Evolutionary conservation across 1,140 invertebrate species (phyloP).

Genomic region (Dendrolimus kikuchii): DNA sequence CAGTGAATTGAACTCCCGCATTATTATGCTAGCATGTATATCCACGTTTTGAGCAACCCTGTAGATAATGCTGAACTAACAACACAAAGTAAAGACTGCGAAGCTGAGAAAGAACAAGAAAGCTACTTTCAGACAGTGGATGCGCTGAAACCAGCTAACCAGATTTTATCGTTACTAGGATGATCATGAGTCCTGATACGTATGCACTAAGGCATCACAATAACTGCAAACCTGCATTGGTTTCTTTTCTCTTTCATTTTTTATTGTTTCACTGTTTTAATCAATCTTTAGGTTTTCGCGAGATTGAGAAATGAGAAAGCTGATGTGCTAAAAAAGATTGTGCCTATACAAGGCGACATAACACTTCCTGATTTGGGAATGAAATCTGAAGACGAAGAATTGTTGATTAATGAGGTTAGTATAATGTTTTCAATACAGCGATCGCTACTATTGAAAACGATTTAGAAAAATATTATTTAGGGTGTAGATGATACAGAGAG

Average conservation of each 20-base stretch:
- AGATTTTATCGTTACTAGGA: background rate
- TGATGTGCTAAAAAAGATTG: constrained; percentile 62
- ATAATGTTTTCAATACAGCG: too few species aligned
- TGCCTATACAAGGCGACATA: constrained; percentile 64
- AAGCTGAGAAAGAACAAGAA: too few species aligned
- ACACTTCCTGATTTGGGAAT: constrained; percentile 73
- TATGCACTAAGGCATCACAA: too few species aligned
- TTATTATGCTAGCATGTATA: too few species aligned
- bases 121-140: background rate
- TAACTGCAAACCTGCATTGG: too few species aligned
- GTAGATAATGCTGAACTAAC: too few species aligned
- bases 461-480: too few species aligned
- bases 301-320: constrained; percentile 74
- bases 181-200: too few species aligned
- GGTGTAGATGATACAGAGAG: too few species aligned
- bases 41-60: too few species aligned
- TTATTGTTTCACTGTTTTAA: constrained; percentile 1
- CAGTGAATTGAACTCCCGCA: too few species aligned
- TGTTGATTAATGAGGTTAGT: constrained; percentile 25
- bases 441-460: background rate
- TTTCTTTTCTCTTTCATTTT: background rate
- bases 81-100: too few species aligned
- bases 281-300: constrained; percentile 76
- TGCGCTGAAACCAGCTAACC: background rate
- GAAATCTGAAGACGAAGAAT: constrained; percentile 61